Conservation (phyloP, 2,888 invertebrate species). For the Agriotes lineatus region DNA sequence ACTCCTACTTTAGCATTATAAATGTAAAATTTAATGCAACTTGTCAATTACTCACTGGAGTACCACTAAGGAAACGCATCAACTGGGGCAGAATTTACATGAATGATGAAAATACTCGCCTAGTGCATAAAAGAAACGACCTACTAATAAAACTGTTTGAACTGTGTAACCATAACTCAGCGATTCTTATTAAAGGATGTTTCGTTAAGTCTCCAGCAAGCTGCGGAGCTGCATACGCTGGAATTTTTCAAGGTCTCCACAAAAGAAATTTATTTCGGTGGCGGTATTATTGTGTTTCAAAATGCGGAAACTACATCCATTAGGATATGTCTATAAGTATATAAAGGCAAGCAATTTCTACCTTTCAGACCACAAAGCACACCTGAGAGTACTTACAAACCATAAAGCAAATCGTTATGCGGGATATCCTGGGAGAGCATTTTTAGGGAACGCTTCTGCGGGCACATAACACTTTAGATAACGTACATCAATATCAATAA, state of each 20-base stretch:
- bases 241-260: too few relatives aligned
- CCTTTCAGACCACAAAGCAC: slow-evolving; percentile 1
- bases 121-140: too few relatives aligned
- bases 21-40: too few relatives aligned
- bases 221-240: too few relatives aligned
- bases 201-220: neutral
- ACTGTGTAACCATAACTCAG: neutral
- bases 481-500: too few relatives aligned
- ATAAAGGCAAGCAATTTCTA: neutral
- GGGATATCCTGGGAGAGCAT: neutral
- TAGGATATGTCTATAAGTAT: neutral
- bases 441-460: neutral
- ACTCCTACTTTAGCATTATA: too few relatives aligned
- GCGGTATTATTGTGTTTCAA: neutral
- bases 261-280: neutral
- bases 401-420: slow-evolving; percentile 9
- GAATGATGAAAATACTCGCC: too few relatives aligned
- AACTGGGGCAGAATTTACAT: neutral
- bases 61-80: neutral
- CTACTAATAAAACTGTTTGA: too few relatives aligned
- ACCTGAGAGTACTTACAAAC: slow-evolving; percentile 6
- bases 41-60: neutral
- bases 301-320: neutral
- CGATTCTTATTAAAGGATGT: too few relatives aligned
- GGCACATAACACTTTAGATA: too few relatives aligned